Percentiles rank a stretch among this genome's conserved stretches.
phyloP scores from a whole-genome alignment of 2,888 invertebrate genomes.

The Muschampia plurimacula region DNA sequence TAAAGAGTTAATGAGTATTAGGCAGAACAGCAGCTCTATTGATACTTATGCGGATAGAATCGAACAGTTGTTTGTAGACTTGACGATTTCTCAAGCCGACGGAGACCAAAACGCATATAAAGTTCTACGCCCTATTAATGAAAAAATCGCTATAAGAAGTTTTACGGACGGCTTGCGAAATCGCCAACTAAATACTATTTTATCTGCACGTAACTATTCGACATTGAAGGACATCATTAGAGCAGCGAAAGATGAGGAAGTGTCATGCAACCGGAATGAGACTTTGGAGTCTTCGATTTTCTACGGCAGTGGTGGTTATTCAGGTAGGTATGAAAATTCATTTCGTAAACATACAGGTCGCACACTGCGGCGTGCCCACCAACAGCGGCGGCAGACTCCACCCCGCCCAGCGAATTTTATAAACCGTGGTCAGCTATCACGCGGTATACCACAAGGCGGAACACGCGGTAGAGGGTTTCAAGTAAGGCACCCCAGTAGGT shows the following conservation, averaged over 20 bases:
- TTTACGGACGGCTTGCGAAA: conserved; percentile 45
- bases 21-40: conserved; percentile 32
- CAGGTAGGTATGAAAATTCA: too few species aligned
- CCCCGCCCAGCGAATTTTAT: too few species aligned
- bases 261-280: conserved; percentile 15
- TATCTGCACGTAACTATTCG: conserved; percentile 39
- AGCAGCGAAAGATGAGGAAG: conserved; percentile 38
- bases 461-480: not conserved
- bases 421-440: not conserved
- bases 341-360: too few species aligned
- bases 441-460: not conserved
- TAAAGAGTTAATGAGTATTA: conserved; percentile 16
- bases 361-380: too few species aligned
- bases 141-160: conserved; percentile 43
- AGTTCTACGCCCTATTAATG: conserved; percentile 43
- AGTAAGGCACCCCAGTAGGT: not conserved
- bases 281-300: not conserved
- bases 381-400: too few species aligned
- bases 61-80: conserved; percentile 42
- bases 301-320: not conserved
- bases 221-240: conserved; percentile 39
- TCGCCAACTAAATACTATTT: conserved; percentile 41
- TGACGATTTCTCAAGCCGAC: conserved; percentile 46
- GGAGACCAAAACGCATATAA: conserved; percentile 34
- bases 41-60: conserved; percentile 37